phyloP scores from a whole-genome alignment of 2,797 vertebrate genomes.

The Thripadectes ignobilis region DNA sequence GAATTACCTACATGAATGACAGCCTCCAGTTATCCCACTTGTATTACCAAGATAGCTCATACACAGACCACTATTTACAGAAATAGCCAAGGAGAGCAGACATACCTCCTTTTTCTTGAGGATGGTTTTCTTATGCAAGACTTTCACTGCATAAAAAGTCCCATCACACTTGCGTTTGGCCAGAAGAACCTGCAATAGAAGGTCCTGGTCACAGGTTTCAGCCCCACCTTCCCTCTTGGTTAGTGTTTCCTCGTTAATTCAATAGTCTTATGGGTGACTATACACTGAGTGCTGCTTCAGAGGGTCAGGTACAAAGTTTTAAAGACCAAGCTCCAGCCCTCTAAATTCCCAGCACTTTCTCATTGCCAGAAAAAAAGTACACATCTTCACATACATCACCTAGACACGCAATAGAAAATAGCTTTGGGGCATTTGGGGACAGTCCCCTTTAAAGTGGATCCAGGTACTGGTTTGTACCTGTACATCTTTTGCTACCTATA shows the following conservation, averaged over 20 bases:
- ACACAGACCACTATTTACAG: neutral
- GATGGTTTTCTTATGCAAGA: conserved; percentile 96
- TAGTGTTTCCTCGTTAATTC: neutral
- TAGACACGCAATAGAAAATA: accelerated
- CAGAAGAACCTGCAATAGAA: conserved; percentile 87
- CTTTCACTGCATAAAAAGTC: conserved; percentile 94
- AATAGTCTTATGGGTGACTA: no score
- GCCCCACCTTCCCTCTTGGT: neutral
- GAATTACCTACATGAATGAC: neutral
- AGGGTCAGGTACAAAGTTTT: neutral
- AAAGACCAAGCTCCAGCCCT: neutral
- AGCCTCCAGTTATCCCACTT: neutral
- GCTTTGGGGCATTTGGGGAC: neutral
- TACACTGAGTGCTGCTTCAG: neutral
- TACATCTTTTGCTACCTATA: neutral
- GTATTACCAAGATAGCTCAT: neutral
- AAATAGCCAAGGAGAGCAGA: neutral
- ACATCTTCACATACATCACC: neutral
- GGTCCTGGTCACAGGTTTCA: neutral
- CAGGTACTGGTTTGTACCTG: neutral
- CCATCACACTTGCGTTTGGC: conserved; percentile 92
- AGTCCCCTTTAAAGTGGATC: neutral
- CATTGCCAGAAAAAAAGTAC: no score
- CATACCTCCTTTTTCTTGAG: conserved; percentile 97
- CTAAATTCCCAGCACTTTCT: neutral